Evolutionary conservation across 2,888 invertebrate species (phyloP).

Genomic region (Xestobium rufovillosum): DNA sequence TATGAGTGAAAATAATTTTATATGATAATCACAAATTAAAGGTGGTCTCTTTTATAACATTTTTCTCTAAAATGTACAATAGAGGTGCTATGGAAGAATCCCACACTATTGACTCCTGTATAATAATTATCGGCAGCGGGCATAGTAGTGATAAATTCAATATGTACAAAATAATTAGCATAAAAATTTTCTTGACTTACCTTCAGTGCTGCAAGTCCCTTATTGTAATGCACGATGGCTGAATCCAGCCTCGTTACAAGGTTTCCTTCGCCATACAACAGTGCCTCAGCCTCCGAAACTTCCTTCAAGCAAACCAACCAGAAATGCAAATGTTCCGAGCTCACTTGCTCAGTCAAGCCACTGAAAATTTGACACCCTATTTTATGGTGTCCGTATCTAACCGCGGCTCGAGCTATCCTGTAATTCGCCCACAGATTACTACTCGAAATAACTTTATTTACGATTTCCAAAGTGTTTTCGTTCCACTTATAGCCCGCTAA

Average conservation of each 20-base stretch:
- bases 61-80: no score
- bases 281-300: constrained; percentile 66
- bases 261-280: constrained; percentile 44
- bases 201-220: constrained; percentile 55
- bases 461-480: constrained; percentile 48
- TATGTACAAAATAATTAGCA: no score
- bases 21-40: no score
- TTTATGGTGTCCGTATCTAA: constrained; percentile 67
- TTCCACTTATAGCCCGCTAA: constrained; percentile 65
- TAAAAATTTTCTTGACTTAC: no score
- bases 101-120: no score
- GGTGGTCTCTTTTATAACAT: no score
- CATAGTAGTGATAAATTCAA: no score
- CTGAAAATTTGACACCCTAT: constrained; percentile 52
- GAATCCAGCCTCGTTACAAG: constrained; percentile 47
- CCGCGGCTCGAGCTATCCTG: constrained; percentile 77
- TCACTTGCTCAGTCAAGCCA: constrained; percentile 51
- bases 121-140: no score
- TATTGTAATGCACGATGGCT: constrained; percentile 56
- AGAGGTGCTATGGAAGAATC: no score
- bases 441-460: constrained; percentile 46
- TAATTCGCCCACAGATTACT: constrained; percentile 80
- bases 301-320: constrained; percentile 78
- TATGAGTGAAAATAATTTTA: no score
- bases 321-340: constrained; percentile 82